A percentile compares a stretch with the other conserved stretches of the same genome.
Conservation (phyloP, 2,888 invertebrate genomes). For the Sinhomidia bicolor region DNA sequence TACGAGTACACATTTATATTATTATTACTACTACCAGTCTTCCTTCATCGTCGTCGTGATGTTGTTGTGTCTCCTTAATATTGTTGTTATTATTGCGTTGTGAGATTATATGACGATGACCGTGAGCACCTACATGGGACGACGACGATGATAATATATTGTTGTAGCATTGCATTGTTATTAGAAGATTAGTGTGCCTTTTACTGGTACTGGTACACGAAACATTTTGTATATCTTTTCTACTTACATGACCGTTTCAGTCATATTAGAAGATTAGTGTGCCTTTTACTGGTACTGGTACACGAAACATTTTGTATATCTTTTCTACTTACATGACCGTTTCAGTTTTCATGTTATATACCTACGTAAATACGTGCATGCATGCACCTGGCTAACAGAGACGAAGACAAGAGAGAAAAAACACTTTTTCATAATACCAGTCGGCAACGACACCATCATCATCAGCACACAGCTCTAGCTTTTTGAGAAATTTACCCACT, state of each 20-base stretch:
- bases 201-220: conserved; percentile 10
- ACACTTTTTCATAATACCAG: too few species aligned
- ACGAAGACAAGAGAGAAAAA: too few species aligned
- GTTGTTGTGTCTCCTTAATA: conserved; percentile 44
- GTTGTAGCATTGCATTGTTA: conserved; percentile 8
- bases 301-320: conserved; percentile 2
- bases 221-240: background rate
- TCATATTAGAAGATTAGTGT: background rate
- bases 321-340: background rate
- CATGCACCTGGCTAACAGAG: conserved; percentile 4
- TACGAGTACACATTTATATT: conserved; percentile 43
- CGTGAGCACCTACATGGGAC: conserved; percentile 32
- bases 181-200: background rate
- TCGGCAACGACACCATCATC: background rate
- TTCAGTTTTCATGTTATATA: too few species aligned
- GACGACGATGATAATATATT: too few species aligned
- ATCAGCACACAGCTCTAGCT: too few species aligned
- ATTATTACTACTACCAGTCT: too few species aligned
- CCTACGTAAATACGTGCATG: background rate
- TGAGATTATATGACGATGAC: conserved; percentile 6
- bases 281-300: background rate
- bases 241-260: background rate
- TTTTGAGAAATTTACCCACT: conserved; percentile 1
- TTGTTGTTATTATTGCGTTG: background rate
- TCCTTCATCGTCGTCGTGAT: conserved; percentile 23